Evolutionary conservation across 2,797 vertebrate species (phyloP).

Genomic region (Hypotaenidia philippensis): DNA sequence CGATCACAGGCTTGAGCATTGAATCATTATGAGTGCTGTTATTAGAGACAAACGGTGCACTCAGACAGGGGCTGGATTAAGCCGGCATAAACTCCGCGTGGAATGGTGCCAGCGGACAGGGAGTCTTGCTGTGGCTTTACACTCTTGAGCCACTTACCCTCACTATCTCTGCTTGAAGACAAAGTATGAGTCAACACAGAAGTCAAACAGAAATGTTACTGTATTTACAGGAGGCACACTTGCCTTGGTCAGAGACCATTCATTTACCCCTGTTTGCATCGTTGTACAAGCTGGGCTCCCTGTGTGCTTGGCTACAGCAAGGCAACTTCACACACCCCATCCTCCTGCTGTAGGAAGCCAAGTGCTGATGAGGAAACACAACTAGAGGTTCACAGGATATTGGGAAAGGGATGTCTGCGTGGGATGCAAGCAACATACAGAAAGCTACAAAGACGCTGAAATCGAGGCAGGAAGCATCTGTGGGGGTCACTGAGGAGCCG

Average conservation of each 20-base stretch:
- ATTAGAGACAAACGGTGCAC: not conserved
- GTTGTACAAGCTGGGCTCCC: fast-evolving
- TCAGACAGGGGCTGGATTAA: not conserved
- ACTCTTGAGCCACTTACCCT: not conserved
- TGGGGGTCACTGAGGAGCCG: conserved; percentile 42
- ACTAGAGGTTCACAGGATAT: conserved; percentile 49
- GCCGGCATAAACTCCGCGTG: not conserved
- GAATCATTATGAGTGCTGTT: not conserved
- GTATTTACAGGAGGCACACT: not conserved
- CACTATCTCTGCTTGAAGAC: not conserved
- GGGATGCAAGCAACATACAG: conserved; percentile 39
- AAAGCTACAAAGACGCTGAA: conserved; percentile 28
- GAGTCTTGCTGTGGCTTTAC: not conserved
- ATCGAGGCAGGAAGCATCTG: conserved; percentile 67
- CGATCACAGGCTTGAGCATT: not conserved
- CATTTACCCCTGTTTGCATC: not conserved
- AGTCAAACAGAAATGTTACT: not conserved
- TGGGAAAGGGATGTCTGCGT: conserved; percentile 32
- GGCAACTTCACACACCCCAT: not conserved
- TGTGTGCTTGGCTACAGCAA: not conserved
- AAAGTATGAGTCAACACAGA: not conserved
- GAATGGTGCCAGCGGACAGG: not conserved
- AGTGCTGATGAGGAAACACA: not conserved
- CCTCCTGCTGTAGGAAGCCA: conserved; percentile 13
- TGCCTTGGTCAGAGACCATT: not conserved